Conservation (phyloP, 2,888 invertebrate species). For the Lycaena phlaeas region DNA sequence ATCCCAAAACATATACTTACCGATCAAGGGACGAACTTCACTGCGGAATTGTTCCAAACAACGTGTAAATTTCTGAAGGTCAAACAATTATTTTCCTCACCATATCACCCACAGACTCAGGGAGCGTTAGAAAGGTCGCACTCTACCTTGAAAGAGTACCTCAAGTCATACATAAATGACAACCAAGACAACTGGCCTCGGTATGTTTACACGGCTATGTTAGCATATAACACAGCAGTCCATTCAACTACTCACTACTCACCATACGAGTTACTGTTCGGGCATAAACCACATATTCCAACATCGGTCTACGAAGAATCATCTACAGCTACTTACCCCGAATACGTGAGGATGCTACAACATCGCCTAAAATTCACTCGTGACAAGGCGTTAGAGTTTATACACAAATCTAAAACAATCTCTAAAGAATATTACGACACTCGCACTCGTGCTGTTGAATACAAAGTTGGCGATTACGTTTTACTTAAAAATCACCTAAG, state of each 20-base stretch:
- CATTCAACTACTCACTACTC: conserved; percentile 10
- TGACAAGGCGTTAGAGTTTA: conserved; percentile 8
- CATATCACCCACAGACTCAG: conserved; percentile 16
- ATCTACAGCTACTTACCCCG: conserved; percentile 4
- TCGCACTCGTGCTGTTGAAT: too few species aligned
- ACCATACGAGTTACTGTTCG: conserved; percentile 11
- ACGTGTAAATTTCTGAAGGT: conserved; percentile 10
- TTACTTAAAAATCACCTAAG: too few species aligned
- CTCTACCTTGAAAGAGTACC: conserved; percentile 12
- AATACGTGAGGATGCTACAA: conserved; percentile 10
- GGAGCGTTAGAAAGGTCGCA: conserved; percentile 12
- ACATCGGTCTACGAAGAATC: conserved; percentile 1
- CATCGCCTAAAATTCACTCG: conserved; percentile 3
- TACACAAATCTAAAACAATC: neutral
- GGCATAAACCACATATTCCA: conserved; percentile 12
- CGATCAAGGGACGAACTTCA: conserved; percentile 19
- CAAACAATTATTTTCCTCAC: too few species aligned
- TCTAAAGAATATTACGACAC: too few species aligned
- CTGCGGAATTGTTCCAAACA: conserved; percentile 9
- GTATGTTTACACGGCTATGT: conserved; percentile 13
- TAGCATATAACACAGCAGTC: conserved; percentile 12
- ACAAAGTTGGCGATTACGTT: too few species aligned
- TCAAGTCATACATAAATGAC: too few species aligned
- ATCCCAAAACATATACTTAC: conserved; percentile 20
- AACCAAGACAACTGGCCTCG: conserved; percentile 18